Percentiles rank a stretch among this genome's conserved stretches.
These are phyloP conservation scores for Linepithema humile DNA, from an alignment of 1,140 invertebrate genomes.

Conservation along the genomic window DNA sequence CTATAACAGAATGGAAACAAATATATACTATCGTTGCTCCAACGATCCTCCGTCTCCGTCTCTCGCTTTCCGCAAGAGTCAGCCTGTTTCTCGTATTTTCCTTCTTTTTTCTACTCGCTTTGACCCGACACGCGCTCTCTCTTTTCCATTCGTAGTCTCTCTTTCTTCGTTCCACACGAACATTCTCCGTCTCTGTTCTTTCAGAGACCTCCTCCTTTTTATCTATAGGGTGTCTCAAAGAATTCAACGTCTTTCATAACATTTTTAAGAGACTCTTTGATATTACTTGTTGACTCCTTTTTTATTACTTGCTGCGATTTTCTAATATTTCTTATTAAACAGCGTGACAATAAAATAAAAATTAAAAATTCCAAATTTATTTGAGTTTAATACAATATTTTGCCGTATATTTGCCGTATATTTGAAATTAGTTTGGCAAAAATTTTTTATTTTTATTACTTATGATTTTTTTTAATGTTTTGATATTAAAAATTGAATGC, in stretches of 20 bases:
- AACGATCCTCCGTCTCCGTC: constrained; percentile 40
- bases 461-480: background rate
- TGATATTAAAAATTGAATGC: background rate
- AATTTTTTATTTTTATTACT: background rate
- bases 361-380: background rate
- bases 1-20: constrained; percentile 24
- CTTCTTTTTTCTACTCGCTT: constrained; percentile 9
- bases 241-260: background rate
- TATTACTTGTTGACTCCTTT: too few relatives aligned
- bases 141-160: constrained; percentile 26
- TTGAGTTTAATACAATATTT: background rate
- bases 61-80: background rate
- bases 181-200: background rate
- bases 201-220: background rate
- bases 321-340: background rate
- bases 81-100: constrained; percentile 7
- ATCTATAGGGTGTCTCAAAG: background rate
- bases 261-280: too few relatives aligned
- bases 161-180: constrained; percentile 17
- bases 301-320: background rate
- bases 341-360: background rate
- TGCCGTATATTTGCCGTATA: too few relatives aligned
- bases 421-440: background rate
- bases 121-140: background rate
- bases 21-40: constrained; percentile 46